phyloP scores from a whole-genome alignment of 2,113 vertebrate genomes.

The Myrmecophaga tridactyla region DNA sequence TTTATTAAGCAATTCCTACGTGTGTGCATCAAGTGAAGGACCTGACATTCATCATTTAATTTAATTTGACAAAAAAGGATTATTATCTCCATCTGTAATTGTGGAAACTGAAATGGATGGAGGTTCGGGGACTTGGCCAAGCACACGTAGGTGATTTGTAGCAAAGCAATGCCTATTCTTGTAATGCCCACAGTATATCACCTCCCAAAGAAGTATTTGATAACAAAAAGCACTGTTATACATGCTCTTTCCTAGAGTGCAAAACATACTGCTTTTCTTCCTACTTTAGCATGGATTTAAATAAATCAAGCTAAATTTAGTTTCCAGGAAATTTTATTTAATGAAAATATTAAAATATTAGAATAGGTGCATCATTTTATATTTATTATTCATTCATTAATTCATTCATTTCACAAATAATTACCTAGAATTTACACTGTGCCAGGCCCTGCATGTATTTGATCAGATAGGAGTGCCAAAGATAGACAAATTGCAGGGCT shows the following conservation, averaged over 20 bases:
- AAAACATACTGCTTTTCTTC: background rate
- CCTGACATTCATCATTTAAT: background rate
- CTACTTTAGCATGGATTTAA: background rate
- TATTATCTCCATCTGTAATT: background rate
- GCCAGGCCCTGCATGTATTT: background rate
- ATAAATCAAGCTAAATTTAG: background rate
- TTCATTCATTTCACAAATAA: background rate
- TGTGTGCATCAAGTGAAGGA: background rate
- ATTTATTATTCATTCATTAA: constrained; percentile 6
- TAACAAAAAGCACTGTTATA: background rate
- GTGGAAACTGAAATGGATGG: background rate
- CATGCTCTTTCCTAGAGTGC: background rate
- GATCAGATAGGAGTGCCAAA: background rate
- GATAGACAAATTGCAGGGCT: background rate
- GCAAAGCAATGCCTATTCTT: background rate
- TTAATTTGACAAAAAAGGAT: background rate
- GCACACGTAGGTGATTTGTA: background rate
- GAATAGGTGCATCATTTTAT: background rate
- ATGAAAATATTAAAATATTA: background rate
- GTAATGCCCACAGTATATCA: background rate
- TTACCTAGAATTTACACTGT: background rate
- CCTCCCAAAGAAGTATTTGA: background rate
- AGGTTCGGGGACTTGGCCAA: background rate
- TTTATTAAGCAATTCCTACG: background rate
- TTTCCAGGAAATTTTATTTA: background rate